phyloP scores from a whole-genome alignment of 2,113 vertebrate species.

The Rhea americana region DNA sequence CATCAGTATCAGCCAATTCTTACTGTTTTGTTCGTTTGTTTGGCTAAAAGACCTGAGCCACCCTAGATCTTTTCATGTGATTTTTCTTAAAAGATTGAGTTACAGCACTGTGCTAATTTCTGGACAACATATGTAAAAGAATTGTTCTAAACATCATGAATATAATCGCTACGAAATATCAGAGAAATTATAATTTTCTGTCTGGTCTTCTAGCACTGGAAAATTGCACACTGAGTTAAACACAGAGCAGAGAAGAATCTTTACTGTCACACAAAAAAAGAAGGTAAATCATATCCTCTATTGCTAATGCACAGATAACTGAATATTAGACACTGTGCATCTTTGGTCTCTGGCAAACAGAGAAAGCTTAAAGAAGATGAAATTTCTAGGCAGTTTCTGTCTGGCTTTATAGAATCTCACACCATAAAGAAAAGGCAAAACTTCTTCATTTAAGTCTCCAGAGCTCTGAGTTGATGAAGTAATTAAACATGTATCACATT shows the following conservation, averaged over 20 bases:
- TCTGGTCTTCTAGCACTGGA: not conserved
- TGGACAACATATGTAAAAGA: not conserved
- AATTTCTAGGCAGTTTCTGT: not conserved
- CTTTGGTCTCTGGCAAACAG: not conserved
- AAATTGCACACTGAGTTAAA: not conserved
- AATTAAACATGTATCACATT: not conserved
- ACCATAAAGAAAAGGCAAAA: not conserved
- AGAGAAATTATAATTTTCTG: not conserved
- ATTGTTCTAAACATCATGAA: not conserved
- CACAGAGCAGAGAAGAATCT: not conserved
- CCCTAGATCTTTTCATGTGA: not conserved
- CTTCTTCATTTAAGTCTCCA: not conserved
- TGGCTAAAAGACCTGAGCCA: not conserved
- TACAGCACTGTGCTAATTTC: not conserved
- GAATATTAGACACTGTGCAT: not conserved
- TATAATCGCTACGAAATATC: not conserved
- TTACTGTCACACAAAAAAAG: not conserved
- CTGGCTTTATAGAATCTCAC: not conserved
- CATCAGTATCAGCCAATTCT: not conserved
- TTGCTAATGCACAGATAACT: not conserved
- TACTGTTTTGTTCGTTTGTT: conserved; percentile 18
- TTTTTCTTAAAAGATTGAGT: not conserved
- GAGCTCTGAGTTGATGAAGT: not conserved
- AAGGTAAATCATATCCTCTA: not conserved
- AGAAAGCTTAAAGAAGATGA: not conserved